Evolutionary conservation across 2,888 invertebrate genomes (phyloP).

Genomic region (Gastrophysa polygoni): DNA sequence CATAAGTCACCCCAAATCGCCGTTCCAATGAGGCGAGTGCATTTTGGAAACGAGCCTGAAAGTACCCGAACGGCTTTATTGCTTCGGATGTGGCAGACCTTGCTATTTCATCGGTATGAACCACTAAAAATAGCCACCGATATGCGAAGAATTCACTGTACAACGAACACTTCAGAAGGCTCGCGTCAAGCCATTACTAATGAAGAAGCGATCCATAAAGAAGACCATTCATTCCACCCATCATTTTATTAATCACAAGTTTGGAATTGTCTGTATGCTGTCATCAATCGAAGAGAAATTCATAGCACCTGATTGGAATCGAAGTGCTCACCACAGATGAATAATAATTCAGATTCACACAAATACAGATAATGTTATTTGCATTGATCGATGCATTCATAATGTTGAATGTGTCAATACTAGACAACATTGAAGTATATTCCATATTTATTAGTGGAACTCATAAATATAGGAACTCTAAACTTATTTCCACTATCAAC

Average conservation of each 20-base stretch:
- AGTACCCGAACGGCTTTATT: conserved; percentile 28
- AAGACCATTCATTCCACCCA: neutral
- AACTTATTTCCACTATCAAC: too few species aligned
- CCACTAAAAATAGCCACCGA: conserved; percentile 29
- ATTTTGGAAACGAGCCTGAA: conserved; percentile 21
- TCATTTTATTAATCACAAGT: neutral
- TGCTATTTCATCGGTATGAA: conserved; percentile 20
- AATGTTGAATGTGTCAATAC: too few species aligned
- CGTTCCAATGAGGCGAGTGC: conserved; percentile 26
- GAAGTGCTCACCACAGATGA: too few species aligned
- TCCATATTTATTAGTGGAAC: too few species aligned
- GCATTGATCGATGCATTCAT: too few species aligned
- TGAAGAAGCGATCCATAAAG: neutral
- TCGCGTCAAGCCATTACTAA: neutral
- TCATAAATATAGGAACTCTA: too few species aligned
- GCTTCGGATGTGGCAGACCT: conserved; percentile 24
- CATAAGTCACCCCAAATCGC: conserved; percentile 29
- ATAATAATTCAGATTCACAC: too few species aligned
- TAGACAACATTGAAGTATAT: too few species aligned
- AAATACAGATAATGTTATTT: too few species aligned
- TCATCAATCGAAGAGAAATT: neutral
- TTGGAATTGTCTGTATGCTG: neutral
- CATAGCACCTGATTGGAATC: neutral
- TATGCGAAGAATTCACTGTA: conserved; percentile 21
- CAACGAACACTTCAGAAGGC: neutral